A percentile compares a stretch with the other conserved stretches of the same genome.
These are phyloP conservation scores for Mamestra brassicae DNA, from an alignment of 2,888 invertebrate genomes.

Conservation along the genomic window DNA sequence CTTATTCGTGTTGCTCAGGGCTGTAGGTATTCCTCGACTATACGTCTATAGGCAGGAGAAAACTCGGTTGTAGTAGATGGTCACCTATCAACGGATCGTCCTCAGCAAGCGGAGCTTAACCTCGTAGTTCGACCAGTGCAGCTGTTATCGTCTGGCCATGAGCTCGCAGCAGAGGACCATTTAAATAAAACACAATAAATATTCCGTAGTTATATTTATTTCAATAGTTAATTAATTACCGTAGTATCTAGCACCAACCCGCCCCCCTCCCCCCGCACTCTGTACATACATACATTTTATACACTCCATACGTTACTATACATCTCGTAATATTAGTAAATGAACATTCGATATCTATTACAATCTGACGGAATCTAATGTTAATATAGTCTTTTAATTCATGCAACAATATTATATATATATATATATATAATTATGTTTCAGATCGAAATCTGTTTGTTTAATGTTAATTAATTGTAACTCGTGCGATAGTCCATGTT, in stretches of 20 bases:
- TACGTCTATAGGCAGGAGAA: no score
- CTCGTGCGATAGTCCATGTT: background rate
- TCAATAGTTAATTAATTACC: slow-evolving; percentile 53
- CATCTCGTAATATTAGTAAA: slow-evolving; percentile 2
- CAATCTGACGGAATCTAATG: slow-evolving; percentile 29
- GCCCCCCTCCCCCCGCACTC: slow-evolving; percentile 36
- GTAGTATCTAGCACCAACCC: slow-evolving; percentile 69
- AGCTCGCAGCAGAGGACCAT: no score
- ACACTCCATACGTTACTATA: slow-evolving; percentile 38
- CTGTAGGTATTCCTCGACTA: no score
- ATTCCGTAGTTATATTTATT: slow-evolving; percentile 60
- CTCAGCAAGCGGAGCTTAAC: no score
- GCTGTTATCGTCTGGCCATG: no score
- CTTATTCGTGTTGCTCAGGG: no score
- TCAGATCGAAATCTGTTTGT: background rate
- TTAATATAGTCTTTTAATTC: slow-evolving; percentile 17
- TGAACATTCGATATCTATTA: slow-evolving; percentile 16
- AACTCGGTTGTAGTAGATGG: no score
- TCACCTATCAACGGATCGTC: no score
- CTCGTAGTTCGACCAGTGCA: no score
- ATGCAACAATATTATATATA: slow-evolving; percentile 24
- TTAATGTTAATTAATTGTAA: background rate
- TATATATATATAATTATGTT: background rate
- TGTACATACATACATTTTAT: slow-evolving; percentile 53
- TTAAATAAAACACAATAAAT: slow-evolving; percentile 35